phyloP scores from a whole-genome alignment of 2,888 invertebrate genomes.

The Callosobruchus maculatus region DNA sequence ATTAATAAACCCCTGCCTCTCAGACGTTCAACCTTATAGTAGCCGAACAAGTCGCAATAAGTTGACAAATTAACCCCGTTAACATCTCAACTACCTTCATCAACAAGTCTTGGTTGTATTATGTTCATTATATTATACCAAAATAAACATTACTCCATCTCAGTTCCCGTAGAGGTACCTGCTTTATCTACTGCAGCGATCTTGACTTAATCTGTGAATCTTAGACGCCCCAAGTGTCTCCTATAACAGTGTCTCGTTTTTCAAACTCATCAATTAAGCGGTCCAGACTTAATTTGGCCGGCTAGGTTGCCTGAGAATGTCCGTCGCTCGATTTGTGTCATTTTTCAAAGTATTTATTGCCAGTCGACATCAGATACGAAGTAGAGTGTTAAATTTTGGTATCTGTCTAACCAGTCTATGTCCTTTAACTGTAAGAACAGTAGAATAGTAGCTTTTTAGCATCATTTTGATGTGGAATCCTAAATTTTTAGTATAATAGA shows the following conservation, averaged over 20 bases:
- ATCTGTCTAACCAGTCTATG: no score
- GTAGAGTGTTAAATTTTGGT: no score
- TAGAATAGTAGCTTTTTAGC: no score
- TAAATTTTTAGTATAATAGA: no score
- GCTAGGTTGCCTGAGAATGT: background rate
- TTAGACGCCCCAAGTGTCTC: background rate
- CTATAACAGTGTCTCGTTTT: background rate
- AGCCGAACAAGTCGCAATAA: no score
- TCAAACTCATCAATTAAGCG: background rate
- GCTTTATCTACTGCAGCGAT: background rate
- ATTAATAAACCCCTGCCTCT: no score
- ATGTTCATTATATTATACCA: background rate
- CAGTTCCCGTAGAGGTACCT: background rate
- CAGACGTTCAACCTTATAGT: no score
- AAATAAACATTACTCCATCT: background rate
- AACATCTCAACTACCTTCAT: background rate
- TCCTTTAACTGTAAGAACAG: no score
- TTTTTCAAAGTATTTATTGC: background rate
- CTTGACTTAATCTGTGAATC: background rate
- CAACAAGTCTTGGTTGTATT: background rate
- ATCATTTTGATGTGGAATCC: no score
- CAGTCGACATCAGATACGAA: background rate
- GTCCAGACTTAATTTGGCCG: background rate
- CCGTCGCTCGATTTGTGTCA: background rate
- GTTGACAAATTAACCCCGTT: background rate